A percentile compares a stretch with the other conserved stretches of the same genome.
Evolutionary conservation across 2,888 invertebrate species (phyloP).

Genomic region (Tigriopus californicus): DNA sequence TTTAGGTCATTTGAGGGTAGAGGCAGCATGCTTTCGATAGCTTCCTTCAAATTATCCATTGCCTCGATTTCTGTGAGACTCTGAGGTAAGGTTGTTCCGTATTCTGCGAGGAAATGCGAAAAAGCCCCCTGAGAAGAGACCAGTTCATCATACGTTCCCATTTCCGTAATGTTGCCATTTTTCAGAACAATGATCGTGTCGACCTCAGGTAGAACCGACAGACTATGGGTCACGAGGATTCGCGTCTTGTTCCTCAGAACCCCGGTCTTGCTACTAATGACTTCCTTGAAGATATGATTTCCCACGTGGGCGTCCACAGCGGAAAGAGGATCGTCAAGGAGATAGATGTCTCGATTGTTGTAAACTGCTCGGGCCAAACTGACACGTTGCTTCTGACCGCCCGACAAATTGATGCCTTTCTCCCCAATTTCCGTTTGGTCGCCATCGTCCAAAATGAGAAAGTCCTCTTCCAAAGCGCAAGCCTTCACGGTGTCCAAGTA

Average conservation of each 20-base stretch:
- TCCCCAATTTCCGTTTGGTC: constrained; percentile 97
- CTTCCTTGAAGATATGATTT: constrained; percentile 87
- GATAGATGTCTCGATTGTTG: constrained; percentile 65
- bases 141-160: constrained; percentile 72
- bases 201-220: constrained; percentile 73
- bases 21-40: not conserved
- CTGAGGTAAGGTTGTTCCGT: constrained; percentile 20
- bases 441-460: constrained; percentile 79
- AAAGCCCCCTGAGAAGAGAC: constrained; percentile 48
- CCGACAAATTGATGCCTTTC: constrained; percentile 73
- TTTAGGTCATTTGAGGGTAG: too few species aligned
- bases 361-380: constrained; percentile 81
- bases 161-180: constrained; percentile 67
- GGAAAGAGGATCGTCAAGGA: constrained; percentile 82
- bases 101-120: constrained; percentile 34
- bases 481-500: constrained; percentile 52
- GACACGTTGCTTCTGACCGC: constrained; percentile 79
- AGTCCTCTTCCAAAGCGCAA: constrained; percentile 75
- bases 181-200: constrained; percentile 77
- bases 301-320: constrained; percentile 96
- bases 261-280: constrained; percentile 50
- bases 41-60: constrained; percentile 30
- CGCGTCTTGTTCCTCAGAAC: constrained; percentile 58
- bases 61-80: constrained; percentile 26
- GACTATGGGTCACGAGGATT: constrained; percentile 82